A percentile compares a stretch with the other conserved stretches of the same genome.
These are phyloP conservation scores for Lophotriccus pileatus DNA, from an alignment of 2,797 vertebrate species.

Conservation along the genomic window DNA sequence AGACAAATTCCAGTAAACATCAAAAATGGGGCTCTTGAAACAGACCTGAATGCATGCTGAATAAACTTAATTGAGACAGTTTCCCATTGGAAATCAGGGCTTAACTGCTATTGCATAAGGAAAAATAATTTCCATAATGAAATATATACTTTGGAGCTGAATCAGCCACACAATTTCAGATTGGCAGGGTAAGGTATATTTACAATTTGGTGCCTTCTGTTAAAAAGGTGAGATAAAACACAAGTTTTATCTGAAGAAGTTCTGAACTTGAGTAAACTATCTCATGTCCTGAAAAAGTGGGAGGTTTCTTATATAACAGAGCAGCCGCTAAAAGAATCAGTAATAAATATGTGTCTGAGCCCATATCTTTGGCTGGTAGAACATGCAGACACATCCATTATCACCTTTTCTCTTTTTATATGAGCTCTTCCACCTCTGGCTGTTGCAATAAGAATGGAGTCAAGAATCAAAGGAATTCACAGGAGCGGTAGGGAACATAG, in stretches of 20 bases:
- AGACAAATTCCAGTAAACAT: neutral
- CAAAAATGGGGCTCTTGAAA: neutral
- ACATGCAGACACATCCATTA: conserved; percentile 23
- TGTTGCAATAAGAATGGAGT: conserved; percentile 10
- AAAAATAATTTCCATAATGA: neutral
- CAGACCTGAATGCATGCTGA: neutral
- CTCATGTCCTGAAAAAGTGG: neutral
- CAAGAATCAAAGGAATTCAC: conserved; percentile 44
- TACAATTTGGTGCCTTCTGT: neutral
- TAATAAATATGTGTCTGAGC: neutral
- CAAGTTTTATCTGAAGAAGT: neutral
- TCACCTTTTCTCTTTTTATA: conserved; percentile 16
- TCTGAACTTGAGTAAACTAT: neutral
- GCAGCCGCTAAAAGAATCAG: neutral
- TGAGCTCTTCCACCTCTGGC: conserved; percentile 3
- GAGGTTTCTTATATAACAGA: neutral
- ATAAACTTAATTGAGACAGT: neutral
- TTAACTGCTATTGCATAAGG: neutral
- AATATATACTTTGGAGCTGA: neutral
- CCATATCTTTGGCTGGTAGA: neutral
- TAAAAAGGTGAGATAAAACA: neutral
- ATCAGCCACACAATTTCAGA: neutral
- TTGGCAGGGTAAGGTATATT: neutral
- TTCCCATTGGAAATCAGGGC: neutral
- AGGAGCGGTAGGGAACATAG: neutral